These are phyloP conservation scores for Sebastes wilsoni DNA, from an alignment of 2,797 vertebrate species.

Conservation along the genomic window DNA sequence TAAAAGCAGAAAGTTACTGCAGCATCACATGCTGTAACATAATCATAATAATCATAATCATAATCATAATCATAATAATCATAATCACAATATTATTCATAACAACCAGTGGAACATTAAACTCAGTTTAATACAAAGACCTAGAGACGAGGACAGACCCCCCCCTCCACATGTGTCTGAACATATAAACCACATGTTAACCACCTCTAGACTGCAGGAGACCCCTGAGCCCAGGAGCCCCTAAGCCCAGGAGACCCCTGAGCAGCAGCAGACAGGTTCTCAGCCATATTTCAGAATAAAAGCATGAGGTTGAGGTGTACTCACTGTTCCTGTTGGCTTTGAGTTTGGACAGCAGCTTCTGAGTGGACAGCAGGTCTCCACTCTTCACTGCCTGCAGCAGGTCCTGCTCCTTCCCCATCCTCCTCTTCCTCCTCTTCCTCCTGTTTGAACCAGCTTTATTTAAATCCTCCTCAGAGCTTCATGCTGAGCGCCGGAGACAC, in stretches of 20 bases:
- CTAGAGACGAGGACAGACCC: no score
- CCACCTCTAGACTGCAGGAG: not conserved
- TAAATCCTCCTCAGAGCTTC: slow-evolving; percentile 60
- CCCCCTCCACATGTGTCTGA: no score
- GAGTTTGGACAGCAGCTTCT: slow-evolving; percentile 81
- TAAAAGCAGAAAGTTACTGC: no score
- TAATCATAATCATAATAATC: no score
- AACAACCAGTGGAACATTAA: no score
- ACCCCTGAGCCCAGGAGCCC: not conserved
- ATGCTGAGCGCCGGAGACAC: slow-evolving; percentile 44
- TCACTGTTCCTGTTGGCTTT: slow-evolving; percentile 80
- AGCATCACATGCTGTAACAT: no score
- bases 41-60: no score
- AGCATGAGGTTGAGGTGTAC: slow-evolving; percentile 29
- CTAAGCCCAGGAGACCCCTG: not conserved
- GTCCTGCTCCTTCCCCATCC: slow-evolving; percentile 86
- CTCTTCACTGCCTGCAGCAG: slow-evolving; percentile 84
- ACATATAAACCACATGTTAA: no score
- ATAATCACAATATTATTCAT: no score
- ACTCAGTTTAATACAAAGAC: no score
- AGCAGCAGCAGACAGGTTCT: not conserved
- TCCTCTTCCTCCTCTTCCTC: slow-evolving; percentile 28
- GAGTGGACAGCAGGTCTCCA: slow-evolving; percentile 78
- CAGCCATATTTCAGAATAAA: not conserved
- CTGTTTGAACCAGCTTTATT: not conserved